These are phyloP conservation scores for Vultur gryphus DNA, from an alignment of 2,797 vertebrate species.

Conservation along the genomic window DNA sequence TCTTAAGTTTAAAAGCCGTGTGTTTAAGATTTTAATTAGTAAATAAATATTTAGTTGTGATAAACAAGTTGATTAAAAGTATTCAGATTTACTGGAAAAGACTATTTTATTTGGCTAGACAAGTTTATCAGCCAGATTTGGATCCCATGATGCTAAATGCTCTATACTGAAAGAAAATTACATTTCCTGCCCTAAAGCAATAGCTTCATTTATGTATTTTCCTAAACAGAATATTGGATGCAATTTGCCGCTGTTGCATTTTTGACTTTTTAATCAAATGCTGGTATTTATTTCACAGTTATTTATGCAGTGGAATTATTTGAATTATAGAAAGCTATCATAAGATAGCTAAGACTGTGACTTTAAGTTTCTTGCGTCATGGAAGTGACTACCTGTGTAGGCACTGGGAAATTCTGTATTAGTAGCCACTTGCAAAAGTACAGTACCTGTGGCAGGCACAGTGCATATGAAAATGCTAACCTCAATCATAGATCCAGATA, in stretches of 20 bases:
- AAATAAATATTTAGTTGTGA: background rate
- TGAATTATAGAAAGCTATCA: background rate
- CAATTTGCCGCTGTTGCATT: background rate
- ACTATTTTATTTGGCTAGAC: background rate
- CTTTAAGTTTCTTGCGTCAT: background rate
- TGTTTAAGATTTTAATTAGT: background rate
- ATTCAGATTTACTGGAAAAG: background rate
- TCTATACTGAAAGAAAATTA: constrained; percentile 29
- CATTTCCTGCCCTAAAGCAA: constrained; percentile 39
- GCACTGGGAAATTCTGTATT: background rate
- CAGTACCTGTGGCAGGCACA: background rate
- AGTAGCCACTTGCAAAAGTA: background rate
- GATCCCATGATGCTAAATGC: background rate
- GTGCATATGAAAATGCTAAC: background rate
- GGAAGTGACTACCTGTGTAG: background rate
- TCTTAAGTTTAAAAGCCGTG: background rate
- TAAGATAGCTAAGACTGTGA: background rate
- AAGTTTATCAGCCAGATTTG: background rate
- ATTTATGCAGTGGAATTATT: background rate
- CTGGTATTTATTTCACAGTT: background rate
- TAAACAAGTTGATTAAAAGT: constrained; percentile 1
- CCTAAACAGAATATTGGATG: background rate
- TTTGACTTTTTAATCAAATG: background rate
- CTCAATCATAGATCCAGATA: background rate
- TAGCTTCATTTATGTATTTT: constrained; percentile 10